Percentiles rank a stretch among this genome's conserved stretches.
These are phyloP conservation scores for Erebia epiphron DNA, from an alignment of 2,888 invertebrate genomes.

Conservation along the genomic window DNA sequence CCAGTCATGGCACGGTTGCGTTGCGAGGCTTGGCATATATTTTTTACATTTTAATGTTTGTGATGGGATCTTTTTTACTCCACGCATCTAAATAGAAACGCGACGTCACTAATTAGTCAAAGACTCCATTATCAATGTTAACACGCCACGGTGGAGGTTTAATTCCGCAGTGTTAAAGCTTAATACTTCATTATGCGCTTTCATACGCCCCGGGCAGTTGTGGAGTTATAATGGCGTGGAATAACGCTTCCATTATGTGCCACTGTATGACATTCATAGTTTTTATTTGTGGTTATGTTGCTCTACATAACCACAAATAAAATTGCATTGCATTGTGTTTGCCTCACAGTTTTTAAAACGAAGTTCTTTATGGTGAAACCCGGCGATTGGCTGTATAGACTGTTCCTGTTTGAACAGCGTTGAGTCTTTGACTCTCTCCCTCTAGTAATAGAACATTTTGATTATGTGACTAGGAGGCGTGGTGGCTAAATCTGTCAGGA, in stretches of 20 bases:
- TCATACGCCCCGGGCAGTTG: slow-evolving; percentile 38
- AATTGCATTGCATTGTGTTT: no score
- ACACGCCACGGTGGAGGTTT: slow-evolving; percentile 29
- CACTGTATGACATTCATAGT: neutral
- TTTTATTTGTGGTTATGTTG: neutral
- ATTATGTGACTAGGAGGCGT: no score
- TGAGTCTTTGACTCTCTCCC: no score
- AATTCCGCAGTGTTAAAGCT: slow-evolving; percentile 37
- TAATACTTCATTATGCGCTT: slow-evolving; percentile 39
- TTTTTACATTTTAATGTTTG: no score
- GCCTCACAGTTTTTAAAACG: neutral
- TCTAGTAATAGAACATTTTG: no score
- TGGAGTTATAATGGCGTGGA: slow-evolving; percentile 26
- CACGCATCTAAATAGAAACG: slow-evolving; percentile 18
- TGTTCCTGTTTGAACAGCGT: no score
- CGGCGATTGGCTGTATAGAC: no score
- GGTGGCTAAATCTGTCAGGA: no score
- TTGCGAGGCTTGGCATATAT: no score
- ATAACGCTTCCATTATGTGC: slow-evolving; percentile 16
- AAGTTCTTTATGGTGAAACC: no score
- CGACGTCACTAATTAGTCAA: slow-evolving; percentile 35
- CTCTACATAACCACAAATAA: no score
- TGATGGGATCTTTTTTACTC: neutral
- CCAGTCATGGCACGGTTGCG: no score
- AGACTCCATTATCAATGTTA: slow-evolving; percentile 33